Evolutionary conservation across 2,113 vertebrate species (phyloP).

Genomic region (Serilophus lunatus): DNA sequence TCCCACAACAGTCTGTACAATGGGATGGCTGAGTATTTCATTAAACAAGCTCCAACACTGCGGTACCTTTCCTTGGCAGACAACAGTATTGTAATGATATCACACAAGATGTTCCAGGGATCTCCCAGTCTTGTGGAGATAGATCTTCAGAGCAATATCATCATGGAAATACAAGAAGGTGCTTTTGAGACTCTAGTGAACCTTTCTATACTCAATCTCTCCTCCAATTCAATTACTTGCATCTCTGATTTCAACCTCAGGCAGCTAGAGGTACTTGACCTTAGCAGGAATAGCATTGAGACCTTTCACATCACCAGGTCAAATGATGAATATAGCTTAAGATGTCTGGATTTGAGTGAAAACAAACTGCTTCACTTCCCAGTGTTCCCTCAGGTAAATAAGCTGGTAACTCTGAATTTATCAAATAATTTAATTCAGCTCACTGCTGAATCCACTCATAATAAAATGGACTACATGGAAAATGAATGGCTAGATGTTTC

Average conservation of each 20-base stretch:
- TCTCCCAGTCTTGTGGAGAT: constrained; percentile 72
- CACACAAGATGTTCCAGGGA: constrained; percentile 77
- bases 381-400: constrained; percentile 76
- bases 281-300: constrained; percentile 92
- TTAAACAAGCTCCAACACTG: constrained; percentile 80
- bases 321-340: constrained; percentile 69
- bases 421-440: constrained; percentile 86
- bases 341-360: constrained; percentile 84
- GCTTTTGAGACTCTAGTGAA: constrained; percentile 80
- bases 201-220: constrained; percentile 87
- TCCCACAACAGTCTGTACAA: constrained; percentile 89
- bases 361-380: constrained; percentile 89
- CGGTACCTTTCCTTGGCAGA: constrained; percentile 79
- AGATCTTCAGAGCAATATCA: constrained; percentile 90
- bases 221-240: constrained; percentile 93
- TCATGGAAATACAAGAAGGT: constrained; percentile 92
- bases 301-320: constrained; percentile 76
- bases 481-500: constrained; percentile 27
- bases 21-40: constrained; percentile 82
- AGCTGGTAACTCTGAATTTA: constrained; percentile 80
- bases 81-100: constrained; percentile 89
- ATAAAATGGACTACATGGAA: constrained; percentile 34
- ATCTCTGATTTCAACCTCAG: constrained; percentile 89
- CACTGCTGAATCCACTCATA: constrained; percentile 38
- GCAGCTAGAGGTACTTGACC: constrained; percentile 81